Percentiles rank a stretch among this genome's conserved stretches.
phyloP scores from a whole-genome alignment of 2,888 invertebrate genomes.

The Phalera bucephala region DNA sequence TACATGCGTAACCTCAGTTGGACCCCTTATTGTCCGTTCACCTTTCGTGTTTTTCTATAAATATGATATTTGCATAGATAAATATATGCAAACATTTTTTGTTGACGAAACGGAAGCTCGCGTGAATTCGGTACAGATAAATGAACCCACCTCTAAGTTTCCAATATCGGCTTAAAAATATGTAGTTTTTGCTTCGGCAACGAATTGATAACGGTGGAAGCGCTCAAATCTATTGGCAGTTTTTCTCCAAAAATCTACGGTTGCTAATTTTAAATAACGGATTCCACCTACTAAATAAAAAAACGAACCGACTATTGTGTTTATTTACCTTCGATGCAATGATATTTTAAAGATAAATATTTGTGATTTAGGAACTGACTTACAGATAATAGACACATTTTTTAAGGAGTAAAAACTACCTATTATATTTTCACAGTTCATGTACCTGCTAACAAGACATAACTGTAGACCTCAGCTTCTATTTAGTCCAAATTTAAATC shows the following conservation, averaged over 20 bases:
- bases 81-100: background rate
- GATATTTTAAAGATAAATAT: background rate
- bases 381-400: background rate
- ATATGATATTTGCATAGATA: background rate
- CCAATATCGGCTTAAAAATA: constrained; percentile 2
- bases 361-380: background rate
- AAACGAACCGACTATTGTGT: background rate
- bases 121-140: constrained; percentile 1
- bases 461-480: too few relatives aligned
- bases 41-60: background rate
- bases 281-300: background rate
- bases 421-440: too few relatives aligned
- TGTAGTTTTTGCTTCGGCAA: background rate
- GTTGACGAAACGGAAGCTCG: background rate
- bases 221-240: constrained; percentile 3
- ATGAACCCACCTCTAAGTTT: background rate
- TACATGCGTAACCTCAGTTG: background rate
- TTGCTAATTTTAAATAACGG: constrained; percentile 4
- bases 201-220: constrained; percentile 10
- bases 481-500: too few relatives aligned
- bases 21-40: background rate
- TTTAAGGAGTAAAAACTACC: too few relatives aligned
- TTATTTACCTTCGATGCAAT: background rate
- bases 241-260: constrained; percentile 3
- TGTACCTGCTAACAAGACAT: too few relatives aligned